Conservation (phyloP, 2,113 vertebrate genomes). For the Pseudopipra pipra region DNA sequence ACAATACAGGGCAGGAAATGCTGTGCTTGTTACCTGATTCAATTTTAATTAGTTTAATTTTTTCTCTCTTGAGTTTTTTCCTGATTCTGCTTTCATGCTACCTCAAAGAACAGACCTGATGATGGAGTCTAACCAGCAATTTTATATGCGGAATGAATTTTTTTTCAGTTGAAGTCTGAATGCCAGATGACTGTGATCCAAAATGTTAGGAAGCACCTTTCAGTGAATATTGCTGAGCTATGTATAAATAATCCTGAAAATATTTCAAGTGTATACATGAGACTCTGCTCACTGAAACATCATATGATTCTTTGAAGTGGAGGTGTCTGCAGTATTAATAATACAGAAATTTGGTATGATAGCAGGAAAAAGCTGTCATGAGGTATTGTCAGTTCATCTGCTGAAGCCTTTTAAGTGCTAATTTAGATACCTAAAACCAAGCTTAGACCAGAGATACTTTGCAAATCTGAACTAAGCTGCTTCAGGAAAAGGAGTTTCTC, state of each 20-base stretch:
- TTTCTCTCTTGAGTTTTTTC: not conserved
- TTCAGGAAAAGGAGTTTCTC: not conserved
- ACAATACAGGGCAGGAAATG: not conserved
- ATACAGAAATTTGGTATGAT: not conserved
- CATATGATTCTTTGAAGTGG: constrained; percentile 45
- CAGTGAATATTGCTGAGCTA: not conserved
- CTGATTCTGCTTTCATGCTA: not conserved
- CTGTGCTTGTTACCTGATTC: not conserved
- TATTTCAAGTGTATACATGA: constrained; percentile 12
- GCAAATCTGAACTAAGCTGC: not conserved
- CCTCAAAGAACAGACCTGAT: not conserved
- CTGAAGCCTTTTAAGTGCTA: constrained; percentile 22
- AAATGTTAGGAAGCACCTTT: not conserved
- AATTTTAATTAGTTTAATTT: not conserved
- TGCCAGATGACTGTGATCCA: not conserved
- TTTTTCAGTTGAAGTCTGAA: not conserved
- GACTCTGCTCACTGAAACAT: not conserved
- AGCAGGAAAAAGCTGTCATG: not conserved
- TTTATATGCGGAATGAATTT: not conserved
- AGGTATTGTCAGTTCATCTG: not conserved
- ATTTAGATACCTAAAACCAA: not conserved
- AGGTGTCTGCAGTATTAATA: constrained; percentile 14
- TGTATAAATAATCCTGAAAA: not conserved
- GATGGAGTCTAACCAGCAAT: not conserved
- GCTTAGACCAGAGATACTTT: not conserved